Base-by-base conservation (phyloP, 2,888 invertebrate genomes). In the Malthinus flaveolus region DNA sequence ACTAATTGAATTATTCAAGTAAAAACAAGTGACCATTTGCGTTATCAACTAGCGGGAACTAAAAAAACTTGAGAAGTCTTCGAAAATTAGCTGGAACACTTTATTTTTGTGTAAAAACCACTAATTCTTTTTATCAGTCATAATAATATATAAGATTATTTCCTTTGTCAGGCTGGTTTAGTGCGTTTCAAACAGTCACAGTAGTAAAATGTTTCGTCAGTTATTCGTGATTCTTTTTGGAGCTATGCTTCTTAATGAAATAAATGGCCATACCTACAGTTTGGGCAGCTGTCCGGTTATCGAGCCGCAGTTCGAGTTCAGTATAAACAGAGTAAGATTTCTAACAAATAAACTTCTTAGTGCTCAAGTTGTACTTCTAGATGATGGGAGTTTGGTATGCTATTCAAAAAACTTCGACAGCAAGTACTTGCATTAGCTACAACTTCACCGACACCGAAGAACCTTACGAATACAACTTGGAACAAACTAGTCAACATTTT, bases 91-190 rank as follows among this genome's bases (percentile, higher is more conserved):
- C n/a, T 42, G 39, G 39, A 42, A 42, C 15, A 23, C 23, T 42
- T 42, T 42, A 42, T 42, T 23, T 10, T 42, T 42, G 15, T 9
- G 13, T 15, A 5, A 15, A 42, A 42, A 42, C 39, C 39, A 15
- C 23, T 42, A 23, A 5, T 42, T n/a, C 39, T 23, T 23, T 23
- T 23, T 23, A 42, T n/a, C 15, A 42, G 23, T n/a, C 1, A n/a
- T n/a, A n/a, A n/a, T n/a, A n/a, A n/a, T 42, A 42, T 42, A 42
- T 42, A 42, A 42, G 23, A 23, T 15, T 23, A 99, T 99, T 88
- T 99, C 99, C 88, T 98, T 90, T 63, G 98, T 99, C 75, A 99
- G 99, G 80, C 96, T 97, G 0, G 99, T n/a, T 42, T 42, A 53
- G 35, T 46, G 32, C 37, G 11, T n/a, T 45, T 12, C 3, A 9